phyloP scores from a whole-genome alignment of 2,888 invertebrate genomes.

The Steinernema carpocapsae region DNA sequence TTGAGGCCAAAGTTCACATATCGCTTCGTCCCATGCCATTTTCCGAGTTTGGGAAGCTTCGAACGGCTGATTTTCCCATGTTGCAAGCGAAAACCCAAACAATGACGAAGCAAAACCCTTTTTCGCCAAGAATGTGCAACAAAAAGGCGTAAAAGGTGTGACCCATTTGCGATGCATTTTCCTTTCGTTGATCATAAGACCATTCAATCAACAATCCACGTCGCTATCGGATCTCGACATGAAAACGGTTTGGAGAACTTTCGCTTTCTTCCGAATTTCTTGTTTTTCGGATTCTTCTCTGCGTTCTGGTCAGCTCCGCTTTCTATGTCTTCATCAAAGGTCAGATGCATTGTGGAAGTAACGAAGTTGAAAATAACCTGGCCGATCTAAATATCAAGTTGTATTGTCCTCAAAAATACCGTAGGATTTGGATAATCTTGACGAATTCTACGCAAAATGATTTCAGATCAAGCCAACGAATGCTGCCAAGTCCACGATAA shows the following conservation, averaged over 20 bases:
- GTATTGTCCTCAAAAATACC: not conserved
- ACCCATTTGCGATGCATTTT: too few species aligned
- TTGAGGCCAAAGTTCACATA: too few species aligned
- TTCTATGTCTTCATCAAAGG: too few species aligned
- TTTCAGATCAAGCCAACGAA: not conserved
- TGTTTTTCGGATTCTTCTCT: too few species aligned
- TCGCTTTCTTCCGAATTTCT: not conserved
- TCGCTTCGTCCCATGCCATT: not conserved
- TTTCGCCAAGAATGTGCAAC: too few species aligned
- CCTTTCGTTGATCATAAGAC: too few species aligned
- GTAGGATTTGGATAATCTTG: not conserved
- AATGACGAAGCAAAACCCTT: too few species aligned
- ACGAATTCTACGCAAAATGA: not conserved
- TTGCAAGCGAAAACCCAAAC: too few species aligned
- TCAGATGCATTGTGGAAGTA: constrained; percentile 25
- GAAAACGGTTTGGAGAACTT: not conserved
- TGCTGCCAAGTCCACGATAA: constrained; percentile 11
- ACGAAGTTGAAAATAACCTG: not conserved
- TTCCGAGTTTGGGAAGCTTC: not conserved
- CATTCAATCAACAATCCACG: not conserved
- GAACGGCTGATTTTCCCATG: not conserved
- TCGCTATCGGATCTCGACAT: not conserved
- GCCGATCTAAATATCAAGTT: not conserved
- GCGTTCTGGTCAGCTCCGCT: not conserved
- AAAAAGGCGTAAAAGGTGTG: too few species aligned